These are phyloP conservation scores for Nasonia giraulti DNA, from an alignment of 1,140 invertebrate genomes.

Conservation along the genomic window DNA sequence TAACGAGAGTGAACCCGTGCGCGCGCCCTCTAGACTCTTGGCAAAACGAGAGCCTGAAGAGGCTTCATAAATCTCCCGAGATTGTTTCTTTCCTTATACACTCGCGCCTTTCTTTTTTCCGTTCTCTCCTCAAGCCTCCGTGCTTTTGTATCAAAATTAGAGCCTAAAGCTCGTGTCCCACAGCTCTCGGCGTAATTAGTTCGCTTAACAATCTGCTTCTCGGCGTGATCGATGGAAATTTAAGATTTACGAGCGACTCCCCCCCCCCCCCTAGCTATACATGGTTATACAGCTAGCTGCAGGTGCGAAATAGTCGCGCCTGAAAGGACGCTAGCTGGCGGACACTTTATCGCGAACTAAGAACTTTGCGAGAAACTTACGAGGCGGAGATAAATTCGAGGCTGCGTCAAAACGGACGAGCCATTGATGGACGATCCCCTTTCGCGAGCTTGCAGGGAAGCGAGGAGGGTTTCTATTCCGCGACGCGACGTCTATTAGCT, in stretches of 20 bases:
- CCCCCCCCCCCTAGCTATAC: not conserved
- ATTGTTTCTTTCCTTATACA: conserved; percentile 39
- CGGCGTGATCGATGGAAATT: conserved; percentile 46
- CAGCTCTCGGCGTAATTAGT: conserved; percentile 25
- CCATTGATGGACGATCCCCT: conserved; percentile 30
- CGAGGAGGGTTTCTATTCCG: not conserved
- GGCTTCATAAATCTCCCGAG: conserved; percentile 48
- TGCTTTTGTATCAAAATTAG: conserved; percentile 41
- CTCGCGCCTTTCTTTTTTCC: not conserved
- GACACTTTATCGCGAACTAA: conserved; percentile 26
- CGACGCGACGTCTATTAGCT: conserved; percentile 19
- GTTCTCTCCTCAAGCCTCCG: not conserved
- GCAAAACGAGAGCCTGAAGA: conserved; percentile 48
- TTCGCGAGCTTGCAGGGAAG: not conserved
- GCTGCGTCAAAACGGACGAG: conserved; percentile 15
- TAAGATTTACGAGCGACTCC: conserved; percentile 41
- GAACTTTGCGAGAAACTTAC: conserved; percentile 19
- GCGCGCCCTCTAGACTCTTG: conserved; percentile 32
- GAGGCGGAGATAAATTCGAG: conserved; percentile 20
- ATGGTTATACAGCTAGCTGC: not conserved
- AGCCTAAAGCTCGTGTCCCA: not conserved
- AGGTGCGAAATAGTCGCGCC: conserved; percentile 7
- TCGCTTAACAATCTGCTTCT: conserved; percentile 20
- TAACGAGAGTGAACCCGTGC: conserved; percentile 42
- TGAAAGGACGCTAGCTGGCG: not conserved